Conservation (phyloP, 1,140 invertebrate genomes). For the Pseudachorutes palmiensis region DNA sequence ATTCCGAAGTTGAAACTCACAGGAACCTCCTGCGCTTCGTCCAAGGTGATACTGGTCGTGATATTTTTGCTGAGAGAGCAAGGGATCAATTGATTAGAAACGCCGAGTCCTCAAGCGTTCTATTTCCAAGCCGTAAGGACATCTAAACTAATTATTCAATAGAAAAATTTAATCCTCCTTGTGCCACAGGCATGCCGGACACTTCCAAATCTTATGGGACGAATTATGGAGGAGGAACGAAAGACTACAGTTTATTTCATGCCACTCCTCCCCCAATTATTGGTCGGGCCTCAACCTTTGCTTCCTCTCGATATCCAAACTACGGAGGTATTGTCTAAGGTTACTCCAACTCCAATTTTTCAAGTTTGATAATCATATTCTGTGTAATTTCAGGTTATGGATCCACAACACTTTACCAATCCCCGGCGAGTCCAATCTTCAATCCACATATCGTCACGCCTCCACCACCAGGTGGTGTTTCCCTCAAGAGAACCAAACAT, state of each 20-base stretch:
- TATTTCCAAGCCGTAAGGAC: constrained; percentile 3
- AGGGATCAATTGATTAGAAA: not conserved
- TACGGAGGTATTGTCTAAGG: too few species aligned
- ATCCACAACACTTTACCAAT: not conserved
- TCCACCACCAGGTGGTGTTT: not conserved
- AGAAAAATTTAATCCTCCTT: not conserved
- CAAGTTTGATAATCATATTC: too few species aligned
- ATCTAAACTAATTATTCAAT: not conserved
- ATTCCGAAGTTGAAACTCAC: constrained; percentile 1
- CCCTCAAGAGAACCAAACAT: not conserved
- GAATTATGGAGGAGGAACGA: too few species aligned
- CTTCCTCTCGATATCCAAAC: not conserved
- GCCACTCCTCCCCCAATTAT: too few species aligned
- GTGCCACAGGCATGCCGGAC: not conserved
- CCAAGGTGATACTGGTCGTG: not conserved
- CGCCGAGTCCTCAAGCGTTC: not conserved
- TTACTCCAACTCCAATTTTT: too few species aligned
- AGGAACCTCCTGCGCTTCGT: not conserved
- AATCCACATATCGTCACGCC: not conserved
- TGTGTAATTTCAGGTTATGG: not conserved
- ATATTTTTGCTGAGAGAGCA: not conserved
- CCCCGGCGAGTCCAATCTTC: not conserved
- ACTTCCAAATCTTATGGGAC: not conserved
- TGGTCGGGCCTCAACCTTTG: too few species aligned
- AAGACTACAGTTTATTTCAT: too few species aligned